Percentiles rank a stretch among this genome's conserved stretches.
Evolutionary conservation across 2,888 invertebrate species (phyloP).

Genomic region (Tachina lurida): DNA sequence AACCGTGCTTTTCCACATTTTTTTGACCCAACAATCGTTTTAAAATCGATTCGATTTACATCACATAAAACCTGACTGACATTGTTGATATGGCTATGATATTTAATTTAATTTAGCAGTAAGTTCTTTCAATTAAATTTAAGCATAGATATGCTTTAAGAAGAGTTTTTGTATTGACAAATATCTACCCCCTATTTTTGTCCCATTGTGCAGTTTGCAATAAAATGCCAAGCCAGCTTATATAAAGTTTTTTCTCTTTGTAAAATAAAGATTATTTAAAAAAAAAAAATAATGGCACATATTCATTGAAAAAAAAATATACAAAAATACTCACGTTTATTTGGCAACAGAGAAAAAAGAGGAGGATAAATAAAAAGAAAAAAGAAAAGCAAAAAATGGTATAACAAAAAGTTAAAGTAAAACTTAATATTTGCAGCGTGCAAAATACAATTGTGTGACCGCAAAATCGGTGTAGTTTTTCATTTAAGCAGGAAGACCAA

Average conservation of each 20-base stretch:
- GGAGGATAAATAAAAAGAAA: background rate
- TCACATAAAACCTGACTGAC: no score
- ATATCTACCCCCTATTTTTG: background rate
- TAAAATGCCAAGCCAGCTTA: background rate
- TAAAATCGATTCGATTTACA: no score
- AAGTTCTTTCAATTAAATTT: no score
- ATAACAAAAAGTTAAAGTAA: constrained; percentile 16
- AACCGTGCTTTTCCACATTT: no score
- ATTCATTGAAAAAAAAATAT: constrained; percentile 2
- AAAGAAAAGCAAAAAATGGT: background rate
- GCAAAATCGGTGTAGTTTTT: constrained; percentile 63
- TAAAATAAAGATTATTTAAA: constrained; percentile 38
- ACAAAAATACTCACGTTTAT: constrained; percentile 15
- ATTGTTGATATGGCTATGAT: no score
- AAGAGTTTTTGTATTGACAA: background rate
- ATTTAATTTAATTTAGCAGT: no score
- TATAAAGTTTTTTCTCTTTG: background rate
- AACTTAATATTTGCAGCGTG: constrained; percentile 63
- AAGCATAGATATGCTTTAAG: no score
- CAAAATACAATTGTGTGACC: constrained; percentile 54
- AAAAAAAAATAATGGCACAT: constrained; percentile 38
- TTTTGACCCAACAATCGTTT: no score
- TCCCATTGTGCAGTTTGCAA: background rate
- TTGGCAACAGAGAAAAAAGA: constrained; percentile 8
- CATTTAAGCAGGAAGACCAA: constrained; percentile 30